phyloP scores from a whole-genome alignment of 2,113 vertebrate species.

The Scomber colias region DNA sequence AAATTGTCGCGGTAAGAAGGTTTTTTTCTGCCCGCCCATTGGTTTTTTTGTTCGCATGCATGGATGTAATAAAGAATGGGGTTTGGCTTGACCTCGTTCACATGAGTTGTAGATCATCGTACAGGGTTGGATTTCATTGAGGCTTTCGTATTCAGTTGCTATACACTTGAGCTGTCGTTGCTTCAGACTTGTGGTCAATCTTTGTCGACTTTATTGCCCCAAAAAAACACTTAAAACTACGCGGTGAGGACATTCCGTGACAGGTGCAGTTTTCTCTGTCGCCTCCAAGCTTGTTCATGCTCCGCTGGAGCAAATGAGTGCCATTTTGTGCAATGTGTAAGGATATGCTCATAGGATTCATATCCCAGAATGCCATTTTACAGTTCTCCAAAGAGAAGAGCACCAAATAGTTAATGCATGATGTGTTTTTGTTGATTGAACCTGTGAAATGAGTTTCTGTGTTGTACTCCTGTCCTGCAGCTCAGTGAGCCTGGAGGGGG shows the following conservation, averaged over 20 bases:
- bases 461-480: conserved; percentile 42
- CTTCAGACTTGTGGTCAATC: not conserved
- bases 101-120: conserved; percentile 12
- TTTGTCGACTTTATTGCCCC: conserved; percentile 6
- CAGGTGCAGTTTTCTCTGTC: conserved; percentile 66
- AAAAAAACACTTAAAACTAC: conserved; percentile 21
- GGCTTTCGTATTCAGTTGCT: not conserved
- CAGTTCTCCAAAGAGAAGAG: not conserved
- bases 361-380: conserved; percentile 35
- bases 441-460: conserved; percentile 34
- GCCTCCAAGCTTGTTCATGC: conserved; percentile 49
- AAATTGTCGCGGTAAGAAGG: conserved; percentile 43
- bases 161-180: not conserved
- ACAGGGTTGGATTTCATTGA: not conserved
- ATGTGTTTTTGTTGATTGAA: not conserved
- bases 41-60: not conserved
- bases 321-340: conserved; percentile 70
- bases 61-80: conserved; percentile 2
- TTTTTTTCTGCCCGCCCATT: conserved; percentile 3
- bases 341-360: conserved; percentile 28
- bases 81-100: conserved; percentile 15
- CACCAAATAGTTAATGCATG: not conserved
- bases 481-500: conserved; percentile 69
- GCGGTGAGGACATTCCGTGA: conserved; percentile 46
- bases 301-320: conserved; percentile 54